These are phyloP conservation scores for Diphyllodes magnificus DNA, from an alignment of 2,113 vertebrate species.

Conservation along the genomic window DNA sequence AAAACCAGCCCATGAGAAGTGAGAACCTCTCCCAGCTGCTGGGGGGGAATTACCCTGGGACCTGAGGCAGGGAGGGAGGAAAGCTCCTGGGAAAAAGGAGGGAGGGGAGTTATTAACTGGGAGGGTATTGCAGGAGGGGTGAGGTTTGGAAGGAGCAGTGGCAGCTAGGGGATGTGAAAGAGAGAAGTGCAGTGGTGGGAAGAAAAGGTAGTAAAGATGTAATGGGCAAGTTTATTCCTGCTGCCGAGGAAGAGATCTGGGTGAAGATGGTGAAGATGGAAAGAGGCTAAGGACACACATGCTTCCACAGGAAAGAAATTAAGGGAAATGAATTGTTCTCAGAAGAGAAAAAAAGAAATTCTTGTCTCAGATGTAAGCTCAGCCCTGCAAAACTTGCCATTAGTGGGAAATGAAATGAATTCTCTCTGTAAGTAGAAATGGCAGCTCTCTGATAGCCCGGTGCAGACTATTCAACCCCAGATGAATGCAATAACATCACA, in stretches of 20 bases:
- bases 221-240: background rate
- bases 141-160: background rate
- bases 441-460: slow-evolving; percentile 16
- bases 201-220: background rate
- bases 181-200: background rate
- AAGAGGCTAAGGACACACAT: background rate
- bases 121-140: background rate
- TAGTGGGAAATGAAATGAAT: slow-evolving; percentile 4
- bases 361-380: background rate
- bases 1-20: background rate
- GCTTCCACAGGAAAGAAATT: background rate
- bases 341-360: background rate
- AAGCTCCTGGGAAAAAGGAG: background rate
- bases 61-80: background rate
- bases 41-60: background rate
- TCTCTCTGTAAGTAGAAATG: background rate
- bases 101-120: background rate
- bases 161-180: background rate
- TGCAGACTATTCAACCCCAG: background rate
- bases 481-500: slow-evolving; percentile 5
- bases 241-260: background rate
- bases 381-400: background rate
- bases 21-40: background rate
- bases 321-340: background rate
- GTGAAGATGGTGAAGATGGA: background rate